phyloP scores from a whole-genome alignment of 2,888 invertebrate genomes.

The Cremastinae sp. region DNA sequence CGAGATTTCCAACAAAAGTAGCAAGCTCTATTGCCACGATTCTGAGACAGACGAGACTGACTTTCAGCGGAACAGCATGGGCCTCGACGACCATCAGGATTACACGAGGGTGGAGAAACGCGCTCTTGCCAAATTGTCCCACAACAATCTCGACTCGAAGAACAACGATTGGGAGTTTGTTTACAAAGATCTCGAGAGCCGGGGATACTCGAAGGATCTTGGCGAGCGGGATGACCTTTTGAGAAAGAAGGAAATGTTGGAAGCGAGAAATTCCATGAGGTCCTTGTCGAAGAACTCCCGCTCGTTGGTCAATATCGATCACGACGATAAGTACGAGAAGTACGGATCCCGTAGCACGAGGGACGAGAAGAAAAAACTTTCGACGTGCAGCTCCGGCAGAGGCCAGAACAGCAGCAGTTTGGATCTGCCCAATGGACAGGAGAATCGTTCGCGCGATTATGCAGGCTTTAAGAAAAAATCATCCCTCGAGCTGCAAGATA shows the following conservation, averaged over 20 bases:
- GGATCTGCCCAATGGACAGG: constrained; percentile 34
- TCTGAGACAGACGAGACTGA: constrained; percentile 68
- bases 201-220: constrained; percentile 86
- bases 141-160: constrained; percentile 43
- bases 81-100: constrained; percentile 65
- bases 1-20: constrained; percentile 14
- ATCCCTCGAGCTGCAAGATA: constrained; percentile 32
- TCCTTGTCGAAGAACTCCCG: constrained; percentile 60
- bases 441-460: constrained; percentile 23
- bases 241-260: constrained; percentile 73
- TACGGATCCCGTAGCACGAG: constrained; percentile 34
- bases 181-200: constrained; percentile 88
- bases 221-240: constrained; percentile 86
- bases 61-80: constrained; percentile 57
- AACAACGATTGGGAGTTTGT: constrained; percentile 91
- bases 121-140: constrained; percentile 42
- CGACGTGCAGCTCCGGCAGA: constrained; percentile 13
- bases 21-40: constrained; percentile 28
- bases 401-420: constrained; percentile 35
- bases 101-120: constrained; percentile 69
- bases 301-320: constrained; percentile 53
- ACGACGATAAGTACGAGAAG: constrained; percentile 63
- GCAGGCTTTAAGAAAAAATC: constrained; percentile 40
- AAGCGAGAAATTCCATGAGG: constrained; percentile 38
- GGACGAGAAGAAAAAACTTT: constrained; percentile 60